Conservation (phyloP, 2,113 vertebrate genomes). For the Triplophysa dalaica region DNA sequence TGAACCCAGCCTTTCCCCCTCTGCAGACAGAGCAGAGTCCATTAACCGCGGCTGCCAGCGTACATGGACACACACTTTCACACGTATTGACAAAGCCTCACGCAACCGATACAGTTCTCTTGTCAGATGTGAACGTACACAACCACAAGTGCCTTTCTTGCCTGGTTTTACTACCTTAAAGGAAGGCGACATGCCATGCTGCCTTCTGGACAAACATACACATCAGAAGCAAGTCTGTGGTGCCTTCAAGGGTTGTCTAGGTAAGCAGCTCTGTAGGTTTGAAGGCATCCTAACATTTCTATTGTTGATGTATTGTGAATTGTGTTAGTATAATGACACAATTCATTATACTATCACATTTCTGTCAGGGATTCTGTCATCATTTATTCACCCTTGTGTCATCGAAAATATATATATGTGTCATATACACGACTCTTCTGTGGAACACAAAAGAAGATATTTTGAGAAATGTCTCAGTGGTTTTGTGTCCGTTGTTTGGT, state of each 20-base stretch:
- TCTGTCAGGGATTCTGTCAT: no score
- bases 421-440: no score
- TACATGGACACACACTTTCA: slow-evolving; percentile 24
- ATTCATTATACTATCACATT: neutral
- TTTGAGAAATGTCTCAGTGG: no score
- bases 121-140: neutral
- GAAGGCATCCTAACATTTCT: neutral
- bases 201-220: neutral
- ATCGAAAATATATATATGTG: no score
- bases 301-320: no score
- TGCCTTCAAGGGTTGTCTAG: neutral
- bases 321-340: neutral
- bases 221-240: no score
- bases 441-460: no score
- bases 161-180: slow-evolving; percentile 16
- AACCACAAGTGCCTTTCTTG: neutral
- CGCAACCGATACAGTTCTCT: neutral
- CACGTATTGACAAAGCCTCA: slow-evolving; percentile 22
- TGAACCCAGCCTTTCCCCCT: slow-evolving; percentile 41
- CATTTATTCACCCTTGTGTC: no score
- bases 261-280: neutral
- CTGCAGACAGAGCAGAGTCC: slow-evolving; percentile 51
- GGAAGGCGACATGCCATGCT: neutral
- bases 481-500: no score
- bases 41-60: slow-evolving; percentile 43